Evolutionary conservation across 30 jellyfish, hydroid and myxozoan species (phyloP).

Genomic region (Morbakka virulenta): DNA sequence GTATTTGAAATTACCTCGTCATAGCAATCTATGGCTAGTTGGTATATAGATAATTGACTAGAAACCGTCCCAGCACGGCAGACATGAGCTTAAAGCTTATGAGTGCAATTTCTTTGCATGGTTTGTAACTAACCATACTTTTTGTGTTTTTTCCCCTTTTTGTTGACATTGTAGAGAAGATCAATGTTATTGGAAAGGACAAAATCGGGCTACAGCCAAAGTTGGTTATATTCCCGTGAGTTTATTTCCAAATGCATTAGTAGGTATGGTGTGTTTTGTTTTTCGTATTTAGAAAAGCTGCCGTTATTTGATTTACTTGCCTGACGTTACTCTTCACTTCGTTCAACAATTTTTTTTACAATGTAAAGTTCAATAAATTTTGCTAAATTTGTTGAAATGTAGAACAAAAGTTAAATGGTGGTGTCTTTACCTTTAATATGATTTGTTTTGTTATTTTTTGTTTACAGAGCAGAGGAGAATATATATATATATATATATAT

Average conservation of each 20-base stretch:
- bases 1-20: no score
- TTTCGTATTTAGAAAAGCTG: no score
- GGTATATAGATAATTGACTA: no score
- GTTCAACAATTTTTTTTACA: neutral
- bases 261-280: neutral
- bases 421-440: no score
- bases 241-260: neutral
- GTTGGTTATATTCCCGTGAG: constrained; percentile 72
- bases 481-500: no score
- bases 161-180: constrained; percentile 34
- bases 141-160: neutral
- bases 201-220: constrained; percentile 70
- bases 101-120: neutral
- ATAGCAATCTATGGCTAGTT: no score
- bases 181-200: constrained; percentile 57
- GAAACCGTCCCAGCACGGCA: no score
- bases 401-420: no score
- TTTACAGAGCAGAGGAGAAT: no score
- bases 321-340: neutral
- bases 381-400: no score
- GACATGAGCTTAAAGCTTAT: no score
- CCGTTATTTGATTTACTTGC: neutral
- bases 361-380: neutral
- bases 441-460: no score
- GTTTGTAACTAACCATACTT: neutral